Evolutionary conservation across 2,888 invertebrate genomes (phyloP), one percentile per base, ranked within the genome.

Genomic region (Chromoteleia sp.): DNA sequence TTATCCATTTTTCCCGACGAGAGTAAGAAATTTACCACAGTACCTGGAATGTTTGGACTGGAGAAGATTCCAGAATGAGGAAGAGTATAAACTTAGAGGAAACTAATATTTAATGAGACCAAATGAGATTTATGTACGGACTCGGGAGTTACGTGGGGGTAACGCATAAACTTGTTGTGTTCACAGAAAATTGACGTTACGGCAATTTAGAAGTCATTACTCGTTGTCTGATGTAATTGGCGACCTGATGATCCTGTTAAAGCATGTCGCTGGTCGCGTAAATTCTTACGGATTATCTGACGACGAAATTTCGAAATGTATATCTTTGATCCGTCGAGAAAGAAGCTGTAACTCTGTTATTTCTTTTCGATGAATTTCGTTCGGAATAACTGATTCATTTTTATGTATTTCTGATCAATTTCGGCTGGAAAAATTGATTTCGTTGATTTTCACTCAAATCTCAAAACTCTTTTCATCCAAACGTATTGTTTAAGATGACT

Each of bases 81-180:
- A 79, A 79, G 78, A 73, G 54, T 39, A 58, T 43, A 68, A 68
- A 73, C 77, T 39, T 54, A 25, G 67, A 45, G 48, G 58, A 79
- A 73, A 79, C 79, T 74, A 74, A 79, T 74, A 68, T 73, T 79
- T 79, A 79, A 79, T 79, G 73, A 73, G 73, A 73, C 79, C 61
- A 61, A 73, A 79, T 79, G 79, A 59, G 79, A 79, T 73, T 79
- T 73, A 73, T 68, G 67, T 59, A 33, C 78, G 52, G 63, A 0
- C 71, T n/a, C 43, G 41, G 58, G 14, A 67, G 67, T 50, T 71
- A 30, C 33, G 56, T 41, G 36, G 63, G 63, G 71, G 39, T 50
- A 50, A 71, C 73, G 65, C 59, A 73, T 67, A 73, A 73, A 79
- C 79, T 59, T 39, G 71, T 71, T 78, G 68, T 63, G 74, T 68